phyloP scores from a whole-genome alignment of 2,113 vertebrate species.

The Bungarus multicinctus region DNA sequence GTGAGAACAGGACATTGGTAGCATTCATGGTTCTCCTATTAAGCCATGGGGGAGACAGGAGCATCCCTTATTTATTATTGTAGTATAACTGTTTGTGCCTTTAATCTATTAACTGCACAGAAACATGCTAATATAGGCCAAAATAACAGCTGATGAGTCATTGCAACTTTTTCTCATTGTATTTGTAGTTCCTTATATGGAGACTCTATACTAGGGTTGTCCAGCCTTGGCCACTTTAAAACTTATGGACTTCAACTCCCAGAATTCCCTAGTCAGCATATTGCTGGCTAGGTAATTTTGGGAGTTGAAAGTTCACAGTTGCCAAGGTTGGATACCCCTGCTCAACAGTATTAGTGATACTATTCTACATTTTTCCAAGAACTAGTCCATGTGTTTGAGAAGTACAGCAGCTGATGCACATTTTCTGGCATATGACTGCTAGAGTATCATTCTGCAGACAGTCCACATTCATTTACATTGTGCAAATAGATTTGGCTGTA shows the following conservation, averaged over 20 bases:
- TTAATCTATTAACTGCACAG: not conserved
- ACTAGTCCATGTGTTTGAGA: not conserved
- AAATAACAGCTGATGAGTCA: not conserved
- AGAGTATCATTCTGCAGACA: not conserved
- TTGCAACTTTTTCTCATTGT: not conserved
- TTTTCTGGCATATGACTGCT: not conserved
- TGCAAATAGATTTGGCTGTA: not conserved
- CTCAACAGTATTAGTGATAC: not conserved
- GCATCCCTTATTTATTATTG: not conserved
- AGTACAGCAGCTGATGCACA: not conserved
- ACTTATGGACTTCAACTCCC: not conserved
- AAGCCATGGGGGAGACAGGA: not conserved
- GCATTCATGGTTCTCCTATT: not conserved
- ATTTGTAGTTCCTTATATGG: not conserved
- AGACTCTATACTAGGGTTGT: not conserved
- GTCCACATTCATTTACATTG: not conserved
- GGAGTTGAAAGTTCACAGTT: not conserved
- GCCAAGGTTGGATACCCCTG: not conserved
- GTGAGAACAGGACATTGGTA: not conserved
- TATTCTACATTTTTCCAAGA: not conserved
- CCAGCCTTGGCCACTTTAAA: not conserved
- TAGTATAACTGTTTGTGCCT: not conserved
- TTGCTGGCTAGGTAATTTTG: not conserved
- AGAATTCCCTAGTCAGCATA: not conserved
- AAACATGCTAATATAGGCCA: not conserved